These are phyloP conservation scores for Hoplostethus mediterraneus DNA, from an alignment of 2,797 vertebrate species.

Conservation along the genomic window DNA sequence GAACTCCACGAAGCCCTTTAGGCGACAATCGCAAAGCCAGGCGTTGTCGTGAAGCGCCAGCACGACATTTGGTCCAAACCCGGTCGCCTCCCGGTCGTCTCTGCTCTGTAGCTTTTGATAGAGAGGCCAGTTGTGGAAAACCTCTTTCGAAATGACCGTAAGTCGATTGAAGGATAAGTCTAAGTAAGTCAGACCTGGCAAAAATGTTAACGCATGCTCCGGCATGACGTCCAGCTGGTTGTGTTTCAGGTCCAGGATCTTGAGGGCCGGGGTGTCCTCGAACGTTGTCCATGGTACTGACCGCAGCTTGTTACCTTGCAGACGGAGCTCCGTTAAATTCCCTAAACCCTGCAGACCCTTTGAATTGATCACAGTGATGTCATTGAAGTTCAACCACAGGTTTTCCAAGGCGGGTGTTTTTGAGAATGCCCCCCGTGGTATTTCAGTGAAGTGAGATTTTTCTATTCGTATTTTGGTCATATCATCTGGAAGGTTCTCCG, in stretches of 20 bases:
- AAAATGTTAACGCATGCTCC: conserved; percentile 89
- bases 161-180: conserved; percentile 95
- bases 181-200: conserved; percentile 92
- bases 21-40: conserved; percentile 93
- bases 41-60: conserved; percentile 92
- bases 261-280: conserved; percentile 86
- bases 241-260: conserved; percentile 93
- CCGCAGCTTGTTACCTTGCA: conserved; percentile 92
- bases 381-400: conserved; percentile 95
- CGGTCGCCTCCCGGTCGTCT: conserved; percentile 56
- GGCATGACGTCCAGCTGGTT: conserved; percentile 92
- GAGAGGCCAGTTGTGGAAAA: conserved; percentile 92
- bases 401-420: conserved; percentile 85
- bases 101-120: conserved; percentile 82
- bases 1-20: conserved; percentile 91
- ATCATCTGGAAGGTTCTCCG: conserved; percentile 86
- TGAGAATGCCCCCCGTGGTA: conserved; percentile 86
- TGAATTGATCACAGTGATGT: conserved; percentile 90
- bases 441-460: conserved; percentile 91
- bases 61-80: conserved; percentile 78
- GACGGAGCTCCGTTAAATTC: conserved; percentile 89
- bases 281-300: conserved; percentile 95
- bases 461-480: conserved; percentile 92
- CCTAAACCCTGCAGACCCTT: conserved; percentile 87
- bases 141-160: conserved; percentile 91